These are phyloP conservation scores for Ageneiosus marmoratus DNA, from an alignment of 2,113 vertebrate species.

Conservation along the genomic window DNA sequence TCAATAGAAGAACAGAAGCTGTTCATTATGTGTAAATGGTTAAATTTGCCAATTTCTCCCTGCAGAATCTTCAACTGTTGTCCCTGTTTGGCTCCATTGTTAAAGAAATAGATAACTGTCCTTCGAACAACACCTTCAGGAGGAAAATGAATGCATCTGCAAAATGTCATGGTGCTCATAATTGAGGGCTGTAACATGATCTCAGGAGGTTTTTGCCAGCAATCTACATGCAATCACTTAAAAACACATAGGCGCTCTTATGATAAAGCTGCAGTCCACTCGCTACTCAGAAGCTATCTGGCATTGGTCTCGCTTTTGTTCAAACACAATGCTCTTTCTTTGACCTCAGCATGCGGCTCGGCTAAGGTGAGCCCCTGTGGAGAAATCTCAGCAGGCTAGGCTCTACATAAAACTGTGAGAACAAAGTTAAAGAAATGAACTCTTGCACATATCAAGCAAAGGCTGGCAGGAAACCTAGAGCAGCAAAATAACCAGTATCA, in stretches of 20 bases:
- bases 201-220: not conserved
- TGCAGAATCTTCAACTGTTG: not conserved
- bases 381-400: conserved; percentile 11
- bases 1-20: not conserved
- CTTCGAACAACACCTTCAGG: not conserved
- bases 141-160: conserved; percentile 28
- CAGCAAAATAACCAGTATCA: not conserved
- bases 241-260: not conserved
- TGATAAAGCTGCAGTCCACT: not conserved
- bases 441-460: not conserved
- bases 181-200: conserved; percentile 2
- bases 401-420: not conserved
- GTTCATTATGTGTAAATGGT: not conserved
- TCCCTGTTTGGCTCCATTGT: not conserved
- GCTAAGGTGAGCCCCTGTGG: not conserved
- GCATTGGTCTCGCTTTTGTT: conserved; percentile 2
- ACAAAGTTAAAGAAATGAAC: not conserved
- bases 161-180: conserved; percentile 2
- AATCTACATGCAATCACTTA: conserved; percentile 12
- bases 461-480: conserved; percentile 4
- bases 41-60: not conserved
- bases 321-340: not conserved
- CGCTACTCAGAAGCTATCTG: not conserved
- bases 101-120: not conserved
- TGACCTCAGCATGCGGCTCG: not conserved